phyloP scores from a whole-genome alignment of 2,113 vertebrate species.

The Pica pica region DNA sequence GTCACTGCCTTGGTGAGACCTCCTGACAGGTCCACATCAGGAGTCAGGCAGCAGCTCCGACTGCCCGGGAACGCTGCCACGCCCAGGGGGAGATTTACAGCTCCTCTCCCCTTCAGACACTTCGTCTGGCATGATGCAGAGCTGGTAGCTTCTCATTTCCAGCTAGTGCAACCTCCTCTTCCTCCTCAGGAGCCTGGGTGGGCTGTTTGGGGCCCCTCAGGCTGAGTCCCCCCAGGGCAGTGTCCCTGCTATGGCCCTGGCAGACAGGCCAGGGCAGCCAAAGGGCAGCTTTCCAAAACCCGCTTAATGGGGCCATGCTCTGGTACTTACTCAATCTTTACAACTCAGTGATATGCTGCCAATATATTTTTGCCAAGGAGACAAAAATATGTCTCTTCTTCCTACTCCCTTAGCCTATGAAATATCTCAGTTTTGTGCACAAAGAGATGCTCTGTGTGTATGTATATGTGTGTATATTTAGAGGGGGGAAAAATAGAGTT shows the following conservation, averaged over 20 bases:
- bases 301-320: neutral
- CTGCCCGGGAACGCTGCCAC: neutral
- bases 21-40: neutral
- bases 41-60: neutral
- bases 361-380: slow-evolving; percentile 39
- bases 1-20: neutral
- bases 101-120: neutral
- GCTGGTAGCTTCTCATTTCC: neutral
- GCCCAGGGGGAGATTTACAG: neutral
- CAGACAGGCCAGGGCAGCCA: neutral
- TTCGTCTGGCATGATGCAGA: neutral
- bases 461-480: neutral
- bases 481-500: neutral
- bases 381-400: slow-evolving; percentile 33
- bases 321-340: slow-evolving; percentile 35
- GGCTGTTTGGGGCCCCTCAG: neutral
- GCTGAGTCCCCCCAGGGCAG: neutral
- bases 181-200: neutral
- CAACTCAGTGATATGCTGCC: slow-evolving; percentile 37
- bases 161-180: neutral
- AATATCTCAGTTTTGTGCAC: neutral
- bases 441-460: neutral
- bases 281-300: slow-evolving; percentile 18
- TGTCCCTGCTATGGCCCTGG: neutral
- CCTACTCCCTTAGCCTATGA: slow-evolving; percentile 14